These are phyloP conservation scores for Erinaceus europaeus DNA, from an alignment of 2,113 vertebrate genomes.

Conservation along the genomic window DNA sequence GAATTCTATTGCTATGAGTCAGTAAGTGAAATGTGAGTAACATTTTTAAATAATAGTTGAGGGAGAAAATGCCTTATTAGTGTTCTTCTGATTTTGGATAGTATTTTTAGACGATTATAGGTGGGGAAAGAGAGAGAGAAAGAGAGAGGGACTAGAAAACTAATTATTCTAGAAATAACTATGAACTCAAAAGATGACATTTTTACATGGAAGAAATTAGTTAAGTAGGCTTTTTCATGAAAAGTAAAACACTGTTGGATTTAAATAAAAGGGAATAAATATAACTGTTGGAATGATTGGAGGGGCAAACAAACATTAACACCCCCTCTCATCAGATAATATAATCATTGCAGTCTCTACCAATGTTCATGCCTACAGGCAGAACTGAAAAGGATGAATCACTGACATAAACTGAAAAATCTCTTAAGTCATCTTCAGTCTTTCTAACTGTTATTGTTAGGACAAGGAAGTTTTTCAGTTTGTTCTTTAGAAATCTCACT, in stretches of 20 bases:
- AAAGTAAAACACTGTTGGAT: too few species aligned
- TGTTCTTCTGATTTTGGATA: neutral
- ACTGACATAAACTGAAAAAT: neutral
- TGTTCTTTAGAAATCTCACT: neutral
- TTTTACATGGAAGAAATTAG: neutral
- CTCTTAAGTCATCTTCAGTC: neutral
- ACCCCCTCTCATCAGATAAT: conserved; percentile 1
- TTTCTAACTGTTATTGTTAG: neutral
- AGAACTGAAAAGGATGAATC: neutral
- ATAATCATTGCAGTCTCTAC: neutral
- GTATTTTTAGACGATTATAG: neutral
- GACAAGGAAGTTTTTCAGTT: neutral
- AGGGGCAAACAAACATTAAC: neutral
- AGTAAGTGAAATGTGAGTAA: neutral
- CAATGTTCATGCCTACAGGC: neutral
- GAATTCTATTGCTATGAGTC: neutral
- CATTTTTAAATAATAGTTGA: neutral
- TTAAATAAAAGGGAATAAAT: neutral
- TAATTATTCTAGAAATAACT: neutral
- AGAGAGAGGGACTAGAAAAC: too few species aligned
- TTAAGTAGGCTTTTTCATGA: neutral
- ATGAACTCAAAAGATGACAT: too few species aligned
- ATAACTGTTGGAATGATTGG: neutral
- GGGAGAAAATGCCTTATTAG: neutral
- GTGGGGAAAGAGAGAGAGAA: too few species aligned